Conservation (phyloP, 1,140 invertebrate species). For the Meloidogyne floridensis region DNA sequence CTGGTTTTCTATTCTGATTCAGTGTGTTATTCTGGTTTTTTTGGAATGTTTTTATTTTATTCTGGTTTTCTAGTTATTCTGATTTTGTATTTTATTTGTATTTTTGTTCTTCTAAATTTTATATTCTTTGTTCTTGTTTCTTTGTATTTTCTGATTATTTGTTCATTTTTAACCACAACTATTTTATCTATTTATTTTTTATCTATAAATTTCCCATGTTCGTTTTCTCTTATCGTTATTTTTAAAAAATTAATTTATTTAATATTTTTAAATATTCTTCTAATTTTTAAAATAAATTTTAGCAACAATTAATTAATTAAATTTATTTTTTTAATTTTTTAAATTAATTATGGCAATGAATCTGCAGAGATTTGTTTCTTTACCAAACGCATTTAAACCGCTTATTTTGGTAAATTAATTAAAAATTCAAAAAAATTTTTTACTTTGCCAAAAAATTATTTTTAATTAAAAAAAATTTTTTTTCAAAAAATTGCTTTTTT, state of each 20-base stretch:
- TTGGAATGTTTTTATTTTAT: too few relatives aligned
- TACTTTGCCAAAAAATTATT: neutral
- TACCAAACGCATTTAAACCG: slow-evolving; percentile 39
- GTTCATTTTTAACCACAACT: too few relatives aligned
- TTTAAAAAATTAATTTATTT: slow-evolving; percentile 6
- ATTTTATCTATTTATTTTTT: too few relatives aligned
- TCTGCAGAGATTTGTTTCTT: slow-evolving; percentile 30
- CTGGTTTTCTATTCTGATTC: too few relatives aligned
- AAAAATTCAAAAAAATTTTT: neutral
- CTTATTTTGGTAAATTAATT: slow-evolving; percentile 31
- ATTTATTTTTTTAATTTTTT: neutral
- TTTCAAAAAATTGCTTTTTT: neutral
- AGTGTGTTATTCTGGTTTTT: too few relatives aligned
- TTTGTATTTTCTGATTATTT: too few relatives aligned
- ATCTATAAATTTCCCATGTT: neutral
- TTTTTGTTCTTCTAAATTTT: too few relatives aligned
- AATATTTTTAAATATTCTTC: neutral
- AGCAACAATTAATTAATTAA: neutral
- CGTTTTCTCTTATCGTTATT: neutral
- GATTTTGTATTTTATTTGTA: too few relatives aligned
- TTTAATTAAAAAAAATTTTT: neutral
- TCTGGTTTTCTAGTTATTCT: too few relatives aligned
- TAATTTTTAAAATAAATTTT: neutral
- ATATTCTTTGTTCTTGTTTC: too few relatives aligned
- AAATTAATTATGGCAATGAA: slow-evolving; percentile 27